Conservation (phyloP, 2,888 invertebrate species). For the Schrankia costaestrigalis region DNA sequence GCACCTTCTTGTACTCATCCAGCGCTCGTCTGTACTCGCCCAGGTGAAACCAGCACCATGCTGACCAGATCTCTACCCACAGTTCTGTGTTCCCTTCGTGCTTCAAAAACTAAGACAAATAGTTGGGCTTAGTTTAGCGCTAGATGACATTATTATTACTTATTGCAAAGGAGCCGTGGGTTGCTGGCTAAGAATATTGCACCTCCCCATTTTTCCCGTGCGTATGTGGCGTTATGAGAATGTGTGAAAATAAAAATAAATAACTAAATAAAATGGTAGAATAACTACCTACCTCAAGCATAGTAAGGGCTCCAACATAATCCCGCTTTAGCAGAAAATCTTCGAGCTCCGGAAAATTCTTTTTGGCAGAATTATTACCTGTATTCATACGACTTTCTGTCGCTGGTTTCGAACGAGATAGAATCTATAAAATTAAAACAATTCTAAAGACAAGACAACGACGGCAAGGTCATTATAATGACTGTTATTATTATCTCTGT, state of each 20-base stretch:
- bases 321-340: conserved; percentile 94
- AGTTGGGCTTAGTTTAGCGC: not conserved
- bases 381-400: conserved; percentile 62
- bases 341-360: conserved; percentile 89
- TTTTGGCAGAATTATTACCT: conserved; percentile 60
- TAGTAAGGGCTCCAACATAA: conserved; percentile 95
- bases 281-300: conserved; percentile 86
- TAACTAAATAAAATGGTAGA: not conserved
- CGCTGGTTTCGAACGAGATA: conserved; percentile 91
- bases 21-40: conserved; percentile 94
- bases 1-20: conserved; percentile 83
- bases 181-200: too few species aligned
- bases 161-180: too few species aligned
- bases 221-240: too few species aligned
- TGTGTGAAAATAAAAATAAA: too few species aligned
- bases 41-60: conserved; percentile 96
- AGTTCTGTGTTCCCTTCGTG: conserved; percentile 61
- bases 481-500: too few species aligned
- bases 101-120: conserved; percentile 54
- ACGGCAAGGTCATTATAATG: not conserved
- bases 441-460: too few species aligned
- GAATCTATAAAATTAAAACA: conserved; percentile 84
- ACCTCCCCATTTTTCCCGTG: too few species aligned
- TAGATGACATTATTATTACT: too few species aligned
- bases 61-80: conserved; percentile 90